A percentile compares a stretch with the other conserved stretches of the same genome.
Evolutionary conservation across 2,888 invertebrate genomes (phyloP).

Genomic region (Pterostichus niger): DNA sequence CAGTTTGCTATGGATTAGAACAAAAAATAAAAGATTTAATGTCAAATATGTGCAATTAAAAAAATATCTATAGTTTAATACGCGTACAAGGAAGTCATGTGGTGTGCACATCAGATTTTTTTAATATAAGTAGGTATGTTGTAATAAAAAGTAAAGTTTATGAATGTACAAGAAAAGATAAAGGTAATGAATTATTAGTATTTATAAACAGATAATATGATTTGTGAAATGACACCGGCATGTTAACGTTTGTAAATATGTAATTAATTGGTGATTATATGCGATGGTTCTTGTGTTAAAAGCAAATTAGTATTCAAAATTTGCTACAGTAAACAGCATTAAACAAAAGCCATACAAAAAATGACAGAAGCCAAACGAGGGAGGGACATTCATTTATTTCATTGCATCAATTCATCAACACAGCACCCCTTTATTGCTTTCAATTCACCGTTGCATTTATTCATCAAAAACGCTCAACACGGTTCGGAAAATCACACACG

Average conservation of each 20-base stretch:
- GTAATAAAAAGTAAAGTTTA: no score
- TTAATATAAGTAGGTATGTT: no score
- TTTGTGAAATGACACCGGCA: no score
- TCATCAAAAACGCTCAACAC: conserved; percentile 53
- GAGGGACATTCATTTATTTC: conserved; percentile 55
- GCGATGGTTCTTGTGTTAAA: conserved; percentile 17
- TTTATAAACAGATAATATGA: no score
- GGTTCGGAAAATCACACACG: conserved; percentile 57
- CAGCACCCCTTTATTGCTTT: conserved; percentile 60
- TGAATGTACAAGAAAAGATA: no score
- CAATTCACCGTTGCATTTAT: conserved; percentile 61
- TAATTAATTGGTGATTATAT: conserved; percentile 43
- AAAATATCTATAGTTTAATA: no score
- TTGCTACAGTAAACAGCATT: conserved; percentile 4
- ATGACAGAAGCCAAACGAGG: conserved; percentile 32
- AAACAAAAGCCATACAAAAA: conserved; percentile 27
- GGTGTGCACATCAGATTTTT: no score
- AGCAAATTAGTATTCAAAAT: conserved; percentile 49
- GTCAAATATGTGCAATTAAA: no score
- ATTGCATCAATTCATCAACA: conserved; percentile 61
- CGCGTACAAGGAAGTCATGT: no score
- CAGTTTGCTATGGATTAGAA: no score
- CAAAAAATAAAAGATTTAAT: no score
- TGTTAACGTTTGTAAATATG: conserved; percentile 3
- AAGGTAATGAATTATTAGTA: no score